Conservation (phyloP, 2,113 vertebrate species). For the Halcyon senegalensis region DNA sequence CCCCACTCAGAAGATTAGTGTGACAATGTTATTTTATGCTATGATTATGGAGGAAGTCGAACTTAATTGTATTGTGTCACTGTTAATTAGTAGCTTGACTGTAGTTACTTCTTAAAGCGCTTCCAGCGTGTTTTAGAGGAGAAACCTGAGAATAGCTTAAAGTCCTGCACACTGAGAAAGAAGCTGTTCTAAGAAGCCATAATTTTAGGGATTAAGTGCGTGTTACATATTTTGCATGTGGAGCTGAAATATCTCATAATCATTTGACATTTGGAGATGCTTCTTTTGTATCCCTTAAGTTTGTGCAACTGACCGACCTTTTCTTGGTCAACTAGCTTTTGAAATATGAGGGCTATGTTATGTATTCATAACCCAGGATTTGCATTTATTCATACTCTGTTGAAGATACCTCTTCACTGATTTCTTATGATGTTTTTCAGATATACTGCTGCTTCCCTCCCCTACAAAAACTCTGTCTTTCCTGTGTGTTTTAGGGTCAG, state of each 20-base stretch:
- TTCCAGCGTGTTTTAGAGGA: neutral
- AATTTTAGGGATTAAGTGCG: neutral
- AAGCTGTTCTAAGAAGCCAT: neutral
- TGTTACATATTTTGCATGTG: neutral
- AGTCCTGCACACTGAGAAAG: neutral
- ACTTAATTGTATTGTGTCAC: neutral
- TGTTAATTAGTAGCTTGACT: neutral
- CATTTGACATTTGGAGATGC: neutral
- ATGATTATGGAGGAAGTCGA: neutral
- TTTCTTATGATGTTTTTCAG: neutral
- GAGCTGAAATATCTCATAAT: neutral
- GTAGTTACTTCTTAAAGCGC: neutral
- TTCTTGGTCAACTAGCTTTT: neutral
- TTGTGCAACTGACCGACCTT: neutral
- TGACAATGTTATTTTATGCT: neutral
- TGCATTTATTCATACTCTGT: neutral
- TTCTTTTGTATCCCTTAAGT: neutral
- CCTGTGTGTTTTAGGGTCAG: neutral
- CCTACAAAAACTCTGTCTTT: neutral
- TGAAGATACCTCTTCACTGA: neutral
- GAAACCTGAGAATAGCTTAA: neutral
- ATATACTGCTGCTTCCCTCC: neutral
- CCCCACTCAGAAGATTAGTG: neutral
- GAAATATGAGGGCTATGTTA: neutral
- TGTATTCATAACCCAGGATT: neutral